Conservation (phyloP, 2,888 invertebrate species). For the Callosobruchus maculatus region DNA sequence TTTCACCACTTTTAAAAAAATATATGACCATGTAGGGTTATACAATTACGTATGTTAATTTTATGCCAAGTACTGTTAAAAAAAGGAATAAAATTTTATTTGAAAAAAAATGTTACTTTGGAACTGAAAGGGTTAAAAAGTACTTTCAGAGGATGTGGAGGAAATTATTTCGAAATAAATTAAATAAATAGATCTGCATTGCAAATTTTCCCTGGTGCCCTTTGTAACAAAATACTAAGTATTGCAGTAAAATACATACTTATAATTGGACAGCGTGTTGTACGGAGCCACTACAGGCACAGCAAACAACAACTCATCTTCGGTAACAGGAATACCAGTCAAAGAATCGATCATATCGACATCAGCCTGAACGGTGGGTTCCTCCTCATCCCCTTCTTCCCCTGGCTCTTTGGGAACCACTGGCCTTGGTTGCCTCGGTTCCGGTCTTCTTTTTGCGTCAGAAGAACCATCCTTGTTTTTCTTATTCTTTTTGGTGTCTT, state of each 20-base stretch:
- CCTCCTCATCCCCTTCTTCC: constrained; percentile 44
- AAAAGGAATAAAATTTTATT: too few relatives aligned
- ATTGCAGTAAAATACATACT: constrained; percentile 61
- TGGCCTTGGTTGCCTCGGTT: constrained; percentile 25
- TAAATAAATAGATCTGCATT: too few relatives aligned
- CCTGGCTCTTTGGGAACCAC: constrained; percentile 22
- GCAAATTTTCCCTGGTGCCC: too few relatives aligned
- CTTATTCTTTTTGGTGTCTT: constrained; percentile 56
- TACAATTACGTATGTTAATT: too few relatives aligned
- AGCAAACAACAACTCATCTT: constrained; percentile 91
- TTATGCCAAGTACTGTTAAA: too few relatives aligned
- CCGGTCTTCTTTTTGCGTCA: constrained; percentile 12
- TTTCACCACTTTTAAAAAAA: too few relatives aligned
- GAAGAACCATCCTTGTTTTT: constrained; percentile 44
- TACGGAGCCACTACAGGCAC: constrained; percentile 96
- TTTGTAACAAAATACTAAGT: too few relatives aligned
- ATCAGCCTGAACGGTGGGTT: constrained; percentile 57
- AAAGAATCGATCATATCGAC: constrained; percentile 74
- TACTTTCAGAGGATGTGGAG: too few relatives aligned
- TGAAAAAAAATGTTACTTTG: too few relatives aligned
- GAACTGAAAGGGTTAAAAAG: too few relatives aligned
- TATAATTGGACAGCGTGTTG: constrained; percentile 77
- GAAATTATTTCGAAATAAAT: too few relatives aligned
- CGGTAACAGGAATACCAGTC: constrained; percentile 75
- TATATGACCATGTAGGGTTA: too few relatives aligned